Evolutionary conservation across 1,140 invertebrate species (phyloP).

Genomic region (Wasmannia auropunctata): DNA sequence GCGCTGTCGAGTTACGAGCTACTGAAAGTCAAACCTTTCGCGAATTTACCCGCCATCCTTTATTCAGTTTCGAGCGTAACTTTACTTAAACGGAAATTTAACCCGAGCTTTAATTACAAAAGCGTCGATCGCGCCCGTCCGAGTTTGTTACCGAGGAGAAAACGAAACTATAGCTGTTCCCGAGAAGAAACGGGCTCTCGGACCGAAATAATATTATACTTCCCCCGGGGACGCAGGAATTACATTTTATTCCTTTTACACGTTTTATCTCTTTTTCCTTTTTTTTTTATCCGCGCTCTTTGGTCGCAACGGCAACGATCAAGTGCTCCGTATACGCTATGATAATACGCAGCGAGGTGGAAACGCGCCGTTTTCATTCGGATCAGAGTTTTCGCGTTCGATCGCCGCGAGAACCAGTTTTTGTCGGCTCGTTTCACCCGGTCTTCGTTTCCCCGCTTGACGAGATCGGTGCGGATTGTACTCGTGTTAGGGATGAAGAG

Average conservation of each 20-base stretch:
- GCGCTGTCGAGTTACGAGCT: neutral
- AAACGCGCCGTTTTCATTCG: slow-evolving; percentile 27
- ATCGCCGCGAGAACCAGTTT: slow-evolving; percentile 62
- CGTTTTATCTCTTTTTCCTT: neutral
- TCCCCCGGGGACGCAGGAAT: neutral
- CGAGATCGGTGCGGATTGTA: slow-evolving; percentile 18
- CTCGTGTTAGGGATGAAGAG: slow-evolving; percentile 32
- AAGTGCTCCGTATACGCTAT: neutral
- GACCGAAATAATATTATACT: neutral
- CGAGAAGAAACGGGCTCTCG: neutral
- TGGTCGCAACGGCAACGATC: neutral
- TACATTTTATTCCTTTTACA: neutral
- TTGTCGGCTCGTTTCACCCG: slow-evolving; percentile 62
- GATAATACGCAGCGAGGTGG: slow-evolving; percentile 6
- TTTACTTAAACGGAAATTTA: neutral
- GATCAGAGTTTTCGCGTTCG: slow-evolving; percentile 48
- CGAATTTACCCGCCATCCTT: neutral
- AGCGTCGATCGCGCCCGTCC: neutral
- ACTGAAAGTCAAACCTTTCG: slow-evolving; percentile 18
- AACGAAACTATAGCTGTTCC: neutral
- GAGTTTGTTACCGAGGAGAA: neutral
- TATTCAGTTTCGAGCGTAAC: neutral
- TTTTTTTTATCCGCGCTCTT: no score
- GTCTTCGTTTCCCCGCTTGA: slow-evolving; percentile 49
- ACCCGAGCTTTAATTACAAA: slow-evolving; percentile 27